phyloP scores from a whole-genome alignment of 2,888 invertebrate genomes.

The Acronicta leporina region DNA sequence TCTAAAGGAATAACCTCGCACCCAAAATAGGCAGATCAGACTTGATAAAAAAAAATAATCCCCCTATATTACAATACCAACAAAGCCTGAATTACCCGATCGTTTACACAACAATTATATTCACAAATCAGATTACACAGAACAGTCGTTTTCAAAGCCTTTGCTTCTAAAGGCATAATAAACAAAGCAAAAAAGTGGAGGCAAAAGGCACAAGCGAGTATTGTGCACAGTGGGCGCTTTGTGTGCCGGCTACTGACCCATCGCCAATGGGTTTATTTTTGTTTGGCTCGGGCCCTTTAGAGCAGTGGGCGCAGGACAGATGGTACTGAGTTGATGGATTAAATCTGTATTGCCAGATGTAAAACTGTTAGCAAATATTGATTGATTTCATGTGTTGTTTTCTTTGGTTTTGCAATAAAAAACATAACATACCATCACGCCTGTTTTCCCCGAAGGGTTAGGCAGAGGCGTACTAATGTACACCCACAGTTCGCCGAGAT shows the following conservation, averaged over 20 bases:
- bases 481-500: too few species aligned
- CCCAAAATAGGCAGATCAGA: too few species aligned
- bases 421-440: too few species aligned
- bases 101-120: constrained; percentile 27
- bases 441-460: too few species aligned
- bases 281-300: constrained; percentile 51
- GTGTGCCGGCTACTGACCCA: constrained; percentile 76
- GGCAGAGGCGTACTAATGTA: too few species aligned
- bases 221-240: constrained; percentile 67
- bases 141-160: constrained; percentile 27
- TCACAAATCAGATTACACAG: constrained; percentile 28
- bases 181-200: constrained; percentile 39
- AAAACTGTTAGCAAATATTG: constrained; percentile 24
- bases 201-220: constrained; percentile 28
- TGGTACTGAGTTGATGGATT: constrained; percentile 28
- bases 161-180: constrained; percentile 31
- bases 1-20: too few species aligned
- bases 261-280: constrained; percentile 70
- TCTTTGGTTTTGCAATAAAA: too few species aligned
- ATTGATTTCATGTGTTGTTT: constrained; percentile 6
- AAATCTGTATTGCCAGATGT: constrained; percentile 33
- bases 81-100: constrained; percentile 1
- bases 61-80: neutral
- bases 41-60: too few species aligned
- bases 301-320: constrained; percentile 28